Percentiles rank a stretch among this genome's conserved stretches.
These are phyloP conservation scores for Clarias batrachus DNA, from an alignment of 2,113 vertebrate genomes.

Conservation along the genomic window DNA sequence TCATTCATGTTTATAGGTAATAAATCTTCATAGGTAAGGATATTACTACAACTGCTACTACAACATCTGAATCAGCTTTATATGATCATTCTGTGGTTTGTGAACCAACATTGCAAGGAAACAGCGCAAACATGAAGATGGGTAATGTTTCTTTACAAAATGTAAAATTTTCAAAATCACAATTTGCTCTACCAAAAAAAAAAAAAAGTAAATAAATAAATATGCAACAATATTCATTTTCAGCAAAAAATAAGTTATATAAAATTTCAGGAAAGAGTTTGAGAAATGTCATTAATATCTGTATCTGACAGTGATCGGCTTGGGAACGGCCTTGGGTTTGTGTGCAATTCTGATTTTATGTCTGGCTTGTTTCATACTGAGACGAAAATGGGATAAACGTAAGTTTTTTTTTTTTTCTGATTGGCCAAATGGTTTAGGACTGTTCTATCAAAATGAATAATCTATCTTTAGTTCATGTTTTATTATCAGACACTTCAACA, in stretches of 20 bases:
- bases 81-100: neutral
- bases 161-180: neutral
- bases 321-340: neutral
- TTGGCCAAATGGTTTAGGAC: neutral
- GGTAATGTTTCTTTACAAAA: neutral
- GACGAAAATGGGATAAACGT: neutral
- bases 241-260: neutral
- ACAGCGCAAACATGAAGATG: neutral
- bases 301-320: neutral
- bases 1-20: too few species aligned
- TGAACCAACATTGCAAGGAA: neutral
- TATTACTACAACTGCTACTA: neutral
- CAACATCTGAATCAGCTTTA: neutral
- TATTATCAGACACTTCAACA: neutral
- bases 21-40: neutral
- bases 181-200: neutral
- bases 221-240: neutral
- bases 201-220: too few species aligned
- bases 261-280: neutral
- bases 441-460: neutral
- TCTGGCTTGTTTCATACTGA: neutral
- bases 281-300: neutral
- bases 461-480: neutral
- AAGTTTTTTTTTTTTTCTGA: neutral
- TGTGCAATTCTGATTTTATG: neutral